A percentile compares a stretch with the other conserved stretches of the same genome.
Evolutionary conservation across 1,140 invertebrate genomes (phyloP).

Genomic region (Platyscapa corneri): DNA sequence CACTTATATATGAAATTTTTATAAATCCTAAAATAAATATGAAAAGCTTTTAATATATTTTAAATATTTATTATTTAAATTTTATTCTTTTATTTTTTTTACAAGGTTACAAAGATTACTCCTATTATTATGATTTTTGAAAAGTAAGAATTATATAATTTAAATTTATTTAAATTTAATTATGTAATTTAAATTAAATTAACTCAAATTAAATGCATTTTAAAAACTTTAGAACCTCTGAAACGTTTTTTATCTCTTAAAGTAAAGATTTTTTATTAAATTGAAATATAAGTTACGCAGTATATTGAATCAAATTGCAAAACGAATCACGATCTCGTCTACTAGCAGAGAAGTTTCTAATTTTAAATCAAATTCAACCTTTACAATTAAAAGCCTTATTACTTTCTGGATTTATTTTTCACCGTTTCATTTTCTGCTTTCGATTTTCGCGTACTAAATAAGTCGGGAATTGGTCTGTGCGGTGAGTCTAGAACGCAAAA

Average conservation of each 20-base stretch:
- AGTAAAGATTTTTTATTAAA: not conserved
- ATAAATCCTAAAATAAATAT: not conserved
- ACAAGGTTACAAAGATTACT: constrained; percentile 36
- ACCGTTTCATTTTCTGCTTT: constrained; percentile 15
- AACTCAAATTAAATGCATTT: not conserved
- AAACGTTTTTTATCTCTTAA: constrained; percentile 16
- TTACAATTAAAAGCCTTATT: not conserved
- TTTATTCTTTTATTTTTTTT: constrained; percentile 13
- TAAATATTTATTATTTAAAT: constrained; percentile 35
- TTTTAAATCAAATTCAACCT: constrained; percentile 20
- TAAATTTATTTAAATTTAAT: too few relatives aligned
- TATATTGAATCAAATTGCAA: constrained; percentile 41
- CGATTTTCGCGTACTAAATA: not conserved
- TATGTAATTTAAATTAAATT: too few relatives aligned
- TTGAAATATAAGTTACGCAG: constrained; percentile 17
- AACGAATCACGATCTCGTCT: constrained; percentile 45
- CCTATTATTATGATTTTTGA: not conserved
- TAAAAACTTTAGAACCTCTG: constrained; percentile 43
- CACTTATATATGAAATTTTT: not conserved
- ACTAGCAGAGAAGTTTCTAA: constrained; percentile 37
- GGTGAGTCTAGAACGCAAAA: too few relatives aligned
- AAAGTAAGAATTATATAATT: not conserved
- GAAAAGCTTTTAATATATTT: too few relatives aligned
- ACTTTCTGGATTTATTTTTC: not conserved
- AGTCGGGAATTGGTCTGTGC: too few relatives aligned